Evolutionary conservation across 2,888 invertebrate genomes (phyloP).

Genomic region (Ethmia dodecea): DNA sequence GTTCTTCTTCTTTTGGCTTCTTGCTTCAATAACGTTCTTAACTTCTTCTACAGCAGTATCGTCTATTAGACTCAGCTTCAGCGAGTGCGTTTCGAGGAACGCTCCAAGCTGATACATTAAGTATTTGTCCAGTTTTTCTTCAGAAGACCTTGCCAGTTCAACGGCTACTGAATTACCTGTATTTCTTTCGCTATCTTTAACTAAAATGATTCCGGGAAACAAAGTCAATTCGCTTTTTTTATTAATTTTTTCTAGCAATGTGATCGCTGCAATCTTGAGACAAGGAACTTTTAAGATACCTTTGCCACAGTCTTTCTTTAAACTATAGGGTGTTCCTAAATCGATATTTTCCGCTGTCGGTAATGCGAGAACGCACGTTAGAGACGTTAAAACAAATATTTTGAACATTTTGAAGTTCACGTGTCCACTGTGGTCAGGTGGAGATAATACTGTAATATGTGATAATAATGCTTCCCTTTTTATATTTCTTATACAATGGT

Average conservation of each 20-base stretch:
- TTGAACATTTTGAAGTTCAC: constrained; percentile 37
- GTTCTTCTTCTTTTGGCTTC: constrained; percentile 45
- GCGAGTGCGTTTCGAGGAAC: constrained; percentile 82
- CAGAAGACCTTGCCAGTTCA: constrained; percentile 83
- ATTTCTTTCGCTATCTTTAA: constrained; percentile 80
- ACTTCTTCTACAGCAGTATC: constrained; percentile 75
- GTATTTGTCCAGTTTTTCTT: constrained; percentile 83
- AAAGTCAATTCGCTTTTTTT: constrained; percentile 41
- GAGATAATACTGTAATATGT: constrained; percentile 23
- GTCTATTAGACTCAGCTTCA: constrained; percentile 82
- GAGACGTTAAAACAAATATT: constrained; percentile 24
- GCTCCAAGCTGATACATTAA: constrained; percentile 82
- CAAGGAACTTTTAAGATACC: constrained; percentile 44
- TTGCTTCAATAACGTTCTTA: constrained; percentile 50
- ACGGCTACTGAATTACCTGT: constrained; percentile 71
- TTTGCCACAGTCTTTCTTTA: constrained; percentile 40
- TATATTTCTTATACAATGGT: constrained; percentile 55
- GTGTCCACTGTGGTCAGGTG: constrained; percentile 32
- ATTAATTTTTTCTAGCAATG: constrained; percentile 40
- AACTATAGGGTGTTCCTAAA: constrained; percentile 25
- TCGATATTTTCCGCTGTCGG: constrained; percentile 35
- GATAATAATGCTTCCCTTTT: constrained; percentile 42
- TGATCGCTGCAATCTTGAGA: constrained; percentile 45
- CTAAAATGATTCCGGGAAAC: constrained; percentile 74
- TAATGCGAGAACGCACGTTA: constrained; percentile 32